A percentile compares a stretch with the other conserved stretches of the same genome.
phyloP scores from a whole-genome alignment of 2,888 invertebrate genomes.

The Eupithecia exiguata region DNA sequence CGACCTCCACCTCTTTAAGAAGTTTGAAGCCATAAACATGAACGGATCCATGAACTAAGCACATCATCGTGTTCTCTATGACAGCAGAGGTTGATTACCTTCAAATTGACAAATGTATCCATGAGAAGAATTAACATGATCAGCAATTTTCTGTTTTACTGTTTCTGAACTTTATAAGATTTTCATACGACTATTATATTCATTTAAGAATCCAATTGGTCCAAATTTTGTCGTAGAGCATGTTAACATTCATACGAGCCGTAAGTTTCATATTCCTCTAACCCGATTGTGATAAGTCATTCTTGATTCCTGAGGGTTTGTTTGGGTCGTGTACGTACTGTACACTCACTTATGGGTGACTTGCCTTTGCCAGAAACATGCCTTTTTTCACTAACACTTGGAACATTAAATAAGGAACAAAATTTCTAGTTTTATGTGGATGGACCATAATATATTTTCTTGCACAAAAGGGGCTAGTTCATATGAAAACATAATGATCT shows the following conservation, averaged over 20 bases:
- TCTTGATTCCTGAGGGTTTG: background rate
- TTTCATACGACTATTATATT: constrained; percentile 27
- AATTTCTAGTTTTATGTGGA: background rate
- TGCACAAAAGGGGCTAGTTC: background rate
- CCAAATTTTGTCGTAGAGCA: constrained; percentile 22
- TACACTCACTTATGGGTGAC: background rate
- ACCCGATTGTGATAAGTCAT: background rate
- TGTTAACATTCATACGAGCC: constrained; percentile 28
- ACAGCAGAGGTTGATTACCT: background rate
- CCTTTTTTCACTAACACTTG: background rate
- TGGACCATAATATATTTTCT: background rate
- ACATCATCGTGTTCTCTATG: background rate
- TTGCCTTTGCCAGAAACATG: background rate
- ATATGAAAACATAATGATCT: background rate
- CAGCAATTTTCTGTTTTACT: constrained; percentile 38
- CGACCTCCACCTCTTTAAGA: too few relatives aligned
- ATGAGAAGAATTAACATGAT: background rate
- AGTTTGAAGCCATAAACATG: background rate
- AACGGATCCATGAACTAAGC: background rate
- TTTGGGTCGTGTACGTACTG: too few relatives aligned
- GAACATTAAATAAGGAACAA: background rate
- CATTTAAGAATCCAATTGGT: background rate
- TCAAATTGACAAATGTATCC: background rate
- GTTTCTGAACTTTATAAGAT: constrained; percentile 44
- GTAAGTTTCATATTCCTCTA: background rate